Evolutionary conservation across 2,113 vertebrate species (phyloP).

Genomic region (Laticauda colubrina): DNA sequence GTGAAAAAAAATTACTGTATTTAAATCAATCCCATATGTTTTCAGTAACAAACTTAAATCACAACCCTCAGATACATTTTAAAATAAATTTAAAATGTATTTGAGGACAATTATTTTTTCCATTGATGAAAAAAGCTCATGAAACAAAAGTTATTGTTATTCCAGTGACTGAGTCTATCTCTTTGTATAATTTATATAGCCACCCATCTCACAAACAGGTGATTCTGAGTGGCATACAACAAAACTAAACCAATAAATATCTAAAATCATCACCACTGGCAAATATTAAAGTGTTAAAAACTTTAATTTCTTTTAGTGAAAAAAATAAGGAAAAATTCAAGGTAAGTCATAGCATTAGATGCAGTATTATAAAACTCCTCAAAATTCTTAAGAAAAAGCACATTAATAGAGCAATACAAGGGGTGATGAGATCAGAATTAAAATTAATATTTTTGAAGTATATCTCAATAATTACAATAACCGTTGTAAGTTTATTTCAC

Average conservation of each 20-base stretch:
- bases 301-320: not conserved
- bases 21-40: not conserved
- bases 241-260: not conserved
- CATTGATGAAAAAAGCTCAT: not conserved
- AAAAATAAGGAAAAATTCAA: not conserved
- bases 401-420: not conserved
- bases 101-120: not conserved
- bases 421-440: not conserved
- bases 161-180: too few relatives aligned
- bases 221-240: not conserved
- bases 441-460: not conserved
- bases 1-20: constrained; percentile 23
- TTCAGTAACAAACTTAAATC: not conserved
- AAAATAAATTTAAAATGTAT: not conserved
- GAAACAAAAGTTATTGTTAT: not conserved
- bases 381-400: not conserved
- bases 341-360: not conserved
- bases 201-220: not conserved
- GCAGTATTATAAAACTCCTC: not conserved
- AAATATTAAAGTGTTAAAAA: not conserved
- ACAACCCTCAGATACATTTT: not conserved
- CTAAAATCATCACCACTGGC: not conserved
- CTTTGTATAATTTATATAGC: not conserved
- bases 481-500: constrained; percentile 57
- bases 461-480: not conserved